Conservation (phyloP, 2,888 invertebrate species). For the Ectropis crepuscularia region DNA sequence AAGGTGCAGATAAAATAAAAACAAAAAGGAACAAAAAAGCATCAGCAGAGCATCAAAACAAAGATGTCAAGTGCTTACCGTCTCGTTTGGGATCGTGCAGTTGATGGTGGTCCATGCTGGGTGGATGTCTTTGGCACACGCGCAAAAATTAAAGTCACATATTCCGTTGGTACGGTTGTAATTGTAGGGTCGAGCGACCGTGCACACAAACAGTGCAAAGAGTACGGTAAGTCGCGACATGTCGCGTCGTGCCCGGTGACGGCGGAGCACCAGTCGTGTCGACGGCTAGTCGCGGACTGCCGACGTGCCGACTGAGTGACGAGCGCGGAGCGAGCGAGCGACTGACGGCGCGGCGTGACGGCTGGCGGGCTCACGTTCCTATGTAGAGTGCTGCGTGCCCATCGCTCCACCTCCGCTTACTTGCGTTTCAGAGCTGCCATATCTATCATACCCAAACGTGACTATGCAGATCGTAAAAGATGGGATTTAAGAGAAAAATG, state of each 20-base stretch:
- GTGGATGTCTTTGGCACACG: conserved; percentile 83
- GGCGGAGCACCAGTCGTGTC: conserved; percentile 61
- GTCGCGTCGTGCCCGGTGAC: conserved; percentile 65
- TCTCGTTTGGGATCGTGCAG: conserved; percentile 85
- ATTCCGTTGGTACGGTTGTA: conserved; percentile 58
- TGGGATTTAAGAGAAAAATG: no score
- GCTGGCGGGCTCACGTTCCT: conserved; percentile 15
- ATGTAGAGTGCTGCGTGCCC: neutral
- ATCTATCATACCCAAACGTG: no score
- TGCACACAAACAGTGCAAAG: conserved; percentile 83
- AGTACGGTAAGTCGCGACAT: conserved; percentile 69
- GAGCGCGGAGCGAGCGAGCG: conserved; percentile 47
- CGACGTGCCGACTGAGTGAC: conserved; percentile 19
- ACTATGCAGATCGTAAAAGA: no score
- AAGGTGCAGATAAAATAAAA: conserved; percentile 4
- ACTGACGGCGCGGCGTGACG: conserved; percentile 32
- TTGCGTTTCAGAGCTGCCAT: conserved; percentile 5
- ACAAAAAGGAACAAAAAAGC: neutral
- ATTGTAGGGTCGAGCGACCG: conserved; percentile 50
- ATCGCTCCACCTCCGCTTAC: conserved; percentile 47
- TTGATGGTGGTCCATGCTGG: conserved; percentile 86
- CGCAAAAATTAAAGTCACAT: conserved; percentile 83
- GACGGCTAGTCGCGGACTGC: conserved; percentile 18
- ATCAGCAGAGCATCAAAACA: conserved; percentile 1
- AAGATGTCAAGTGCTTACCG: conserved; percentile 72